Conservation (phyloP, 2,113 vertebrate genomes). For the Psilopogon haemacephalus region DNA sequence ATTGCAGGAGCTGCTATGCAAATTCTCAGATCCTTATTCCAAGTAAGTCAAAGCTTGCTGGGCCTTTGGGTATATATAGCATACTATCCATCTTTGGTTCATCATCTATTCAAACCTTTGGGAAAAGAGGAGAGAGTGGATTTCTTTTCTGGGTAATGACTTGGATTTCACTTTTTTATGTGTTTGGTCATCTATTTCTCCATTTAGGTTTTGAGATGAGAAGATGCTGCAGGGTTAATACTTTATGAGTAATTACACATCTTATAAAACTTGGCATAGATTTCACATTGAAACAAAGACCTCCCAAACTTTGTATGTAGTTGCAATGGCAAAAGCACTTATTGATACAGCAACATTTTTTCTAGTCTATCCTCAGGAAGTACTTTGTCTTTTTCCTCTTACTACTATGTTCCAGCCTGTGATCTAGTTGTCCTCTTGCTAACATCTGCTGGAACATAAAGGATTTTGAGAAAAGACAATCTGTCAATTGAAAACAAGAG, state of each 20-base stretch:
- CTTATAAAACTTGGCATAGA: neutral
- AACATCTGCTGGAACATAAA: neutral
- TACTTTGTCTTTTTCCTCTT: neutral
- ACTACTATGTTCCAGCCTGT: neutral
- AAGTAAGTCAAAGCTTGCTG: neutral
- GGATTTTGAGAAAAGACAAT: neutral
- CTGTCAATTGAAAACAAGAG: neutral
- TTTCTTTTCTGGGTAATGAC: neutral
- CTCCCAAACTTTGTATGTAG: neutral
- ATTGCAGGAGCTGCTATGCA: neutral
- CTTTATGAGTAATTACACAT: neutral
- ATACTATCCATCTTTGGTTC: neutral
- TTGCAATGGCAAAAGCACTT: neutral
- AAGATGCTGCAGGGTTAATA: neutral
- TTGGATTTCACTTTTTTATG: constrained; percentile 12
- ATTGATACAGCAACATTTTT: neutral
- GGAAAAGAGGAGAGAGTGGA: neutral
- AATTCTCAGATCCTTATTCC: neutral
- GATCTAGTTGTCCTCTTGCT: neutral
- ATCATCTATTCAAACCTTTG: neutral
- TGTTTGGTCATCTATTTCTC: neutral
- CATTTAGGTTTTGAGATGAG: neutral
- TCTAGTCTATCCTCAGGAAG: neutral
- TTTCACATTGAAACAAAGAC: neutral
- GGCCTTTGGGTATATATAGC: neutral